Evolutionary conservation across 2,888 invertebrate species (phyloP), one percentile per base, ranked within the genome.

Genomic region (Pharmacophagus antenor): DNA sequence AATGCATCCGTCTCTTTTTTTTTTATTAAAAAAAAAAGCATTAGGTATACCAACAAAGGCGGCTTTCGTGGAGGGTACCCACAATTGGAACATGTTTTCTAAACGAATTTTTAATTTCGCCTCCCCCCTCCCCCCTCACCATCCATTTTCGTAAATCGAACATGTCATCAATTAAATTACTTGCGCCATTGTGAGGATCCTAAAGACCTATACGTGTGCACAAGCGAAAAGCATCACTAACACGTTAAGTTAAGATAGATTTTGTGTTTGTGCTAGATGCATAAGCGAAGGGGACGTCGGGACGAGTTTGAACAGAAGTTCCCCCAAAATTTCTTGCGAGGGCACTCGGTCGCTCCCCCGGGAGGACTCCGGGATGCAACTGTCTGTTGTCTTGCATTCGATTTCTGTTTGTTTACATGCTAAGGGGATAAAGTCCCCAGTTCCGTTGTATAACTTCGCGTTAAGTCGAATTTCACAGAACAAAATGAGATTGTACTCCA

Each of bases 151-250:
- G 75, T 77, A 80, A 85, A 87, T 87, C 84, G 87, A 86, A 86
- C 81, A 75, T 80, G 84, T 86, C 88, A 87, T 89, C 88, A 87
- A 88, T 89, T 88, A 86, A 88, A 88, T 89, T 87, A 88, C 85
- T 80, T 76, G 77, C 78, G 71, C 78, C 75, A 82, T 84, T 85
- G 83, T 86, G 77, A 79, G 72, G 78, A 73, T 51, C 18, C 41
- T 37, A 47, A 12, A 46, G 59, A 46, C 17, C 56, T 61, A 58
- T 42, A n/a, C 46, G 12, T 42, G 12, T 0, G 37, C 27, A 15
- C 57, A 56, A 44, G n/a, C 37, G 18, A 67, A 66, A 57, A 42
- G 22, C 31, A 46, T 37, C 62, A 56, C 61, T 68, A 70, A 44
- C 4, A 0, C 20, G 8, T 20, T 1, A 23, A 0, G 1, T 23